Evolutionary conservation across 1,140 invertebrate species (phyloP).

Genomic region (Listronotus oregonensis): DNA sequence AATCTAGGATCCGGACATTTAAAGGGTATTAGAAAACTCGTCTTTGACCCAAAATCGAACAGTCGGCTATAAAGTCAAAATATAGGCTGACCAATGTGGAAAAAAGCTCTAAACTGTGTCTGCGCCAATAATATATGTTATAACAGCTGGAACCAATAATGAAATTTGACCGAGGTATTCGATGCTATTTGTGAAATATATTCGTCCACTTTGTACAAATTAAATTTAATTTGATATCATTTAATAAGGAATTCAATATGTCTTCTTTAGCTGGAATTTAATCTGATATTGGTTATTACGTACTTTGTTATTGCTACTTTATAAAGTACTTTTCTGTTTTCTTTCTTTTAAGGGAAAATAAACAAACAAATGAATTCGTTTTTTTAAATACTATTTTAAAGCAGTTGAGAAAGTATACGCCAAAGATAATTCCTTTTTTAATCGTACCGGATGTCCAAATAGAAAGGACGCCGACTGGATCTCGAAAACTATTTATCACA

Average conservation of each 20-base stretch:
- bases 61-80: conserved; percentile 51
- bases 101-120: conserved; percentile 45
- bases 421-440: no score
- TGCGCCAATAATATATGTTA: conserved; percentile 38
- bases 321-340: no score
- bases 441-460: no score
- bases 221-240: conserved; percentile 4
- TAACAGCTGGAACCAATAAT: conserved; percentile 3
- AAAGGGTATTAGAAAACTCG: conserved; percentile 19
- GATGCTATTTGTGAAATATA: conserved; percentile 5
- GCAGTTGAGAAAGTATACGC: no score
- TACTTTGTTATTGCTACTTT: no score
- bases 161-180: conserved; percentile 4
- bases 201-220: not conserved
- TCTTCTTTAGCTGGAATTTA: no score
- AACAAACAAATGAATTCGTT: no score
- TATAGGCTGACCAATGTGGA: conserved; percentile 49
- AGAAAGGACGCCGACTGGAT: no score
- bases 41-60: conserved; percentile 31
- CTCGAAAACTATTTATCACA: no score
- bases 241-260: not conserved
- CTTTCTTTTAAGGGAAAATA: no score
- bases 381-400: no score
- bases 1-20: not conserved
- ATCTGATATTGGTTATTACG: no score